Evolutionary conservation across 2,888 invertebrate species (phyloP).

Genomic region (Cerastis leucographa): DNA sequence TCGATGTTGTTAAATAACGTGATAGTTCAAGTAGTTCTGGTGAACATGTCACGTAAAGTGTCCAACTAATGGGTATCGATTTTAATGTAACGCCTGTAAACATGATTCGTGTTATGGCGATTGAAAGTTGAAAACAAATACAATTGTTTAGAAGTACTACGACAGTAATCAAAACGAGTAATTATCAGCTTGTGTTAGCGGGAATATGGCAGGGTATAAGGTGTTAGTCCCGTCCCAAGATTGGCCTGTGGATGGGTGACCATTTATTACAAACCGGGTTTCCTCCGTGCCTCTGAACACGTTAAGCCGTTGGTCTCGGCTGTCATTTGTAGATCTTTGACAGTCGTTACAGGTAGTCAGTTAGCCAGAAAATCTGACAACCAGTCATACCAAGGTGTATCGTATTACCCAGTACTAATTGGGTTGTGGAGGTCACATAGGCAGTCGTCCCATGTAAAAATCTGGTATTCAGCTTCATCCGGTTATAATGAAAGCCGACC

Average conservation of each 20-base stretch:
- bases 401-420: too few species aligned
- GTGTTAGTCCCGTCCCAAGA: neutral
- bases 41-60: constrained; percentile 62
- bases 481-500: neutral
- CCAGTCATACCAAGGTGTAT: too few species aligned
- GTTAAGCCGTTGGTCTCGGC: too few species aligned
- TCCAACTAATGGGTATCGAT: constrained; percentile 69
- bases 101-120: constrained; percentile 40
- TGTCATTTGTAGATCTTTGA: neutral
- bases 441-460: too few species aligned
- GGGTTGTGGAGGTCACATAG: too few species aligned
- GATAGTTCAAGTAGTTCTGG: constrained; percentile 37
- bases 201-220: neutral
- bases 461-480: neutral
- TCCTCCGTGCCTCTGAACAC: neutral
- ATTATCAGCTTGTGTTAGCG: neutral
- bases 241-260: neutral
- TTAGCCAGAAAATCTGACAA: neutral
- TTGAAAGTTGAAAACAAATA: constrained; percentile 33
- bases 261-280: neutral
- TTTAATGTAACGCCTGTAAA: constrained; percentile 63
- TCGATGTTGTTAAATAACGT: constrained; percentile 13
- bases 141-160: neutral
- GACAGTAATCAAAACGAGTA: neutral
- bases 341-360: neutral